Evolutionary conservation across 2,797 vertebrate species (phyloP).

Genomic region (Gymnothorax reevesii): DNA sequence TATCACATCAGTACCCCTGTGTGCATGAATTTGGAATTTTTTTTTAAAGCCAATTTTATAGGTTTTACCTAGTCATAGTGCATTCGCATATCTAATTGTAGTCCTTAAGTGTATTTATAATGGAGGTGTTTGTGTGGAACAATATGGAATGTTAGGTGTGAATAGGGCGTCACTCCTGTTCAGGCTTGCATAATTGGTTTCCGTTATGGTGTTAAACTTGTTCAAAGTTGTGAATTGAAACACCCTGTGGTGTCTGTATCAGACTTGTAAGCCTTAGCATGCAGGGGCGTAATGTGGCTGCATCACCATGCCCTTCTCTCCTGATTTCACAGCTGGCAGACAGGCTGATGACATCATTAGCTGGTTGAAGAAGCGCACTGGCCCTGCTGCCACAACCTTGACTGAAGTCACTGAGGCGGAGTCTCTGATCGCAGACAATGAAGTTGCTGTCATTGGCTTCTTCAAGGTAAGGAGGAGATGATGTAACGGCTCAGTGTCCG

Average conservation of each 20-base stretch:
- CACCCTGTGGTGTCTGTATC: neutral
- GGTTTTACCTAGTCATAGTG: neutral
- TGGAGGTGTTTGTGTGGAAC: neutral
- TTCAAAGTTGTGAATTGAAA: neutral
- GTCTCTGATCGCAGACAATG: constrained; percentile 81
- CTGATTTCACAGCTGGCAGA: constrained; percentile 79
- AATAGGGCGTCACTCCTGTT: neutral
- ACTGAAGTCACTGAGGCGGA: constrained; percentile 71
- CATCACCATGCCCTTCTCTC: neutral
- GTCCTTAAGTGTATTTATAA: neutral
- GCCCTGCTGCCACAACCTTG: constrained; percentile 80
- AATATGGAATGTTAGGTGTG: neutral
- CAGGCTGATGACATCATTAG: constrained; percentile 90
- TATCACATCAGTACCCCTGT: neutral
- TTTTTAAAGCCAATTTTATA: neutral
- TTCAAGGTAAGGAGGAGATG: constrained; percentile 82
- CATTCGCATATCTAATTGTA: neutral
- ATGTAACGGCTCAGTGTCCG: too few species aligned
- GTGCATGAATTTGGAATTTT: neutral
- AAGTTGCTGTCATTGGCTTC: constrained; percentile 91
- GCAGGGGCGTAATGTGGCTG: neutral
- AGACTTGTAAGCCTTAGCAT: neutral
- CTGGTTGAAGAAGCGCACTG: constrained; percentile 96
- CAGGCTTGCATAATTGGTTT: neutral
- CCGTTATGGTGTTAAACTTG: too few species aligned